Percentiles rank a stretch among this genome's conserved stretches.
These are phyloP conservation scores for Drosophila sproati DNA, from an alignment of 1,140 invertebrate species.

Conservation along the genomic window DNA sequence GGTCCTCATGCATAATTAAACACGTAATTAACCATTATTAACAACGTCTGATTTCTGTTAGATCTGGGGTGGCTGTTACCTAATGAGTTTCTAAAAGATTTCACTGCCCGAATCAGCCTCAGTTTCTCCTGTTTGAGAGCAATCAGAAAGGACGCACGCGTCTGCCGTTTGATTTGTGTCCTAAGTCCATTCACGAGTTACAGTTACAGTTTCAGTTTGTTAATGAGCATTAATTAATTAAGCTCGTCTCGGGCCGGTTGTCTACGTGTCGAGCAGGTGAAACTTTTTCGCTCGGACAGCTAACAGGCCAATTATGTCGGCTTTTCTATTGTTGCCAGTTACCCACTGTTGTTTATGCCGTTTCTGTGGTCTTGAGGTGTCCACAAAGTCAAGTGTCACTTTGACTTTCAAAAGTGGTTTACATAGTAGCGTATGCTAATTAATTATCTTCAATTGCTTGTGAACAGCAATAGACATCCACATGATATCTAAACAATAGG, in stretches of 20 bases:
- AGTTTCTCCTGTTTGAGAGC: conserved; percentile 21
- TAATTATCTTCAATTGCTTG: conserved; percentile 37
- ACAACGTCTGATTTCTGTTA: conserved; percentile 77
- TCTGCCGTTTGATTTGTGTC: conserved; percentile 72
- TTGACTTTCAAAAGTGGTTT: conserved; percentile 2
- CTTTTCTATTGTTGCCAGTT: conserved; percentile 1
- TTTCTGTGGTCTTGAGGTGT: conserved; percentile 14
- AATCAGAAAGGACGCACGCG: conserved; percentile 62
- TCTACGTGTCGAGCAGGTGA: conserved; percentile 55
- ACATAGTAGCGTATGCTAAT: conserved; percentile 10
- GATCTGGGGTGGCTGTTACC: conserved; percentile 50
- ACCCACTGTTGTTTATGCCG: conserved; percentile 14
- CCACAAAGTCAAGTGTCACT: conserved; percentile 13
- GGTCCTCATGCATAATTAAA: conserved; percentile 78
- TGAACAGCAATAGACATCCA: conserved; percentile 4
- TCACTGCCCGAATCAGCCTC: conserved; percentile 11
- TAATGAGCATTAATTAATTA: conserved; percentile 82
- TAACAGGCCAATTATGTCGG: conserved; percentile 62
- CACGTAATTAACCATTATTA: conserved; percentile 83
- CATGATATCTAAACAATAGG: neutral
- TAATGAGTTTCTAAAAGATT: conserved; percentile 73
- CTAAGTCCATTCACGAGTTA: conserved; percentile 35
- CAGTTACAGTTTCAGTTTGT: conserved; percentile 55
- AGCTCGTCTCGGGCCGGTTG: conserved; percentile 31
- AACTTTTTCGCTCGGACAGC: conserved; percentile 41